These are phyloP conservation scores for Anagyrus pseudococci DNA, from an alignment of 2,888 invertebrate species.

Conservation along the genomic window DNA sequence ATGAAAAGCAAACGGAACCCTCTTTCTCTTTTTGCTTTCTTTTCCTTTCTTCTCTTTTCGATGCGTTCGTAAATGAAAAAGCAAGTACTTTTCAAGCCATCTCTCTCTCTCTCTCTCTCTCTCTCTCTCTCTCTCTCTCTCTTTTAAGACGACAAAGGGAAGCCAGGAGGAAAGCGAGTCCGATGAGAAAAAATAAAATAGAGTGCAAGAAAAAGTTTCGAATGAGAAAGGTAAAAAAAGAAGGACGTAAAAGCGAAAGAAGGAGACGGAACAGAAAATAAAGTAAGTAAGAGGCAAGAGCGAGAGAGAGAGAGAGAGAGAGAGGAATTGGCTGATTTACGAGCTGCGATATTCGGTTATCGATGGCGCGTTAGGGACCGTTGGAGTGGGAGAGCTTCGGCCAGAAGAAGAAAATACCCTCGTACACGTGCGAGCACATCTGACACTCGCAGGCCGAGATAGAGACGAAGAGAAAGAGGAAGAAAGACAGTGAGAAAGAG, in stretches of 20 bases:
- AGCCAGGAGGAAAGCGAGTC: not conserved
- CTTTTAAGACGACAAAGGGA: too few relatives aligned
- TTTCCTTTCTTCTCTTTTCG: too few relatives aligned
- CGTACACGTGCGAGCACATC: constrained; percentile 2
- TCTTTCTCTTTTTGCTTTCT: too few relatives aligned
- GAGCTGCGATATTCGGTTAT: constrained; percentile 44
- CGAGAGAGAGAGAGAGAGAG: constrained; percentile 29
- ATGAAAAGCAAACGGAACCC: too few relatives aligned
- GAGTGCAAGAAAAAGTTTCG: constrained; percentile 4
- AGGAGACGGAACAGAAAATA: constrained; percentile 8
- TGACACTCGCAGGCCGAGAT: not conserved
- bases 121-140: too few relatives aligned
- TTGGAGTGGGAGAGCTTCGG: too few relatives aligned
- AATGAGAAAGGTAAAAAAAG: constrained; percentile 9
- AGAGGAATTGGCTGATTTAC: constrained; percentile 42
- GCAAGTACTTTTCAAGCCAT: too few relatives aligned
- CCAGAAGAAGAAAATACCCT: too few relatives aligned
- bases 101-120: too few relatives aligned
- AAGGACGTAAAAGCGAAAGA: constrained; percentile 20
- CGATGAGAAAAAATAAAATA: constrained; percentile 17
- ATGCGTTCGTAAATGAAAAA: too few relatives aligned
- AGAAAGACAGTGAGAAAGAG: too few relatives aligned
- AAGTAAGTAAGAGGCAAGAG: constrained; percentile 9
- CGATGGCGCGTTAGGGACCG: constrained; percentile 41
- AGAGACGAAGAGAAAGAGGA: too few relatives aligned